Evolutionary conservation across 2,888 invertebrate species (phyloP).

Genomic region (Cryptosula pallasiana): DNA sequence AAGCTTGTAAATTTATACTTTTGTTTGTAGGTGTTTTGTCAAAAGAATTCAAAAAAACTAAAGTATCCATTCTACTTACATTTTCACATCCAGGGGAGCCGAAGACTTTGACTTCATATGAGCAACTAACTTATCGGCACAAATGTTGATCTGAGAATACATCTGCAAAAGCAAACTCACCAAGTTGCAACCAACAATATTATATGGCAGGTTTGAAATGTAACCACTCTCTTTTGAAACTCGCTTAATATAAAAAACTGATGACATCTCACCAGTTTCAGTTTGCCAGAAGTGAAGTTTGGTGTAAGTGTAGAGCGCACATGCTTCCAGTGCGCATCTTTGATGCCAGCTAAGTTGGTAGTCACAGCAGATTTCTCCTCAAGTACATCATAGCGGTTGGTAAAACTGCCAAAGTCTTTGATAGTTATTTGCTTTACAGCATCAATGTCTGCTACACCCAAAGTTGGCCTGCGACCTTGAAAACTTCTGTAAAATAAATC

Average conservation of each 20-base stretch:
- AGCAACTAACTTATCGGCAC: neutral
- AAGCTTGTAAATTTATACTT: too few species aligned
- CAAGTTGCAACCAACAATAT: too few species aligned
- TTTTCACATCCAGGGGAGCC: neutral
- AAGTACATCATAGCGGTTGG: neutral
- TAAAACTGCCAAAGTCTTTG: slow-evolving; percentile 8
- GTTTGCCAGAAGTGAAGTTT: slow-evolving; percentile 17
- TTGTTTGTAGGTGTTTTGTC: too few species aligned
- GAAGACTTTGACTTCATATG: neutral
- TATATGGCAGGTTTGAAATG: too few species aligned
- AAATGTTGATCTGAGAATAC: neutral
- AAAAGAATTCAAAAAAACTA: too few species aligned
- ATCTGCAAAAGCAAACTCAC: too few species aligned
- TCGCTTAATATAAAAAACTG: too few species aligned
- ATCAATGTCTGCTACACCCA: slow-evolving; percentile 13
- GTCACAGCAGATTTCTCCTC: neutral
- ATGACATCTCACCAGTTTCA: slow-evolving; percentile 10
- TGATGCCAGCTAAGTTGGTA: neutral
- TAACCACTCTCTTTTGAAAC: too few species aligned
- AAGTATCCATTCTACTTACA: too few species aligned
- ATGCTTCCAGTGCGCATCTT: slow-evolving; percentile 16
- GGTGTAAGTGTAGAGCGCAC: neutral
- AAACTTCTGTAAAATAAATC: neutral
- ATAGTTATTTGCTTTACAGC: neutral
- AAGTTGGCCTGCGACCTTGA: neutral